A percentile compares a stretch with the other conserved stretches of the same genome.
Evolutionary conservation across 2,797 vertebrate species (phyloP).

Genomic region (Gorsachius magnificus): DNA sequence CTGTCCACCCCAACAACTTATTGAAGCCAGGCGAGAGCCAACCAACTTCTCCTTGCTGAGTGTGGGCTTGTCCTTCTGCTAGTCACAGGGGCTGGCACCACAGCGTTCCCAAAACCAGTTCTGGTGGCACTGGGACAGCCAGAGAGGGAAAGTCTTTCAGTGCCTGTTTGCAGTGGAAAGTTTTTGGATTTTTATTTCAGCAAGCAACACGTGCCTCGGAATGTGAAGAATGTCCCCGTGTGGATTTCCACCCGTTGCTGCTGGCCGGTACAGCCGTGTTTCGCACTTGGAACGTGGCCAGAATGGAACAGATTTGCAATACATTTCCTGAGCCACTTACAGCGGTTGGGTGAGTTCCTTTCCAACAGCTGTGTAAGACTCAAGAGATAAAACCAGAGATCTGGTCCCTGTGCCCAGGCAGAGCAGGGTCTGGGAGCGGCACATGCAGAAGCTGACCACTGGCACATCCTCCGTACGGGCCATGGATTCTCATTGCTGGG

Average conservation of each 20-base stretch:
- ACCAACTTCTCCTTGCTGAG: not conserved
- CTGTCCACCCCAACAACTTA: rapidly evolving
- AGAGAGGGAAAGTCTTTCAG: not conserved
- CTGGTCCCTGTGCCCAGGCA: not conserved
- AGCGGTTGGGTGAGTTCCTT: not conserved
- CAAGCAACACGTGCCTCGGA: not conserved
- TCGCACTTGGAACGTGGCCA: not conserved
- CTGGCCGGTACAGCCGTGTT: not conserved
- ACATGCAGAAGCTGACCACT: too few species aligned
- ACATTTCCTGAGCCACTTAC: not conserved
- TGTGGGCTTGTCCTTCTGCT: not conserved
- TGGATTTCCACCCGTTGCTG: slow-evolving; percentile 29
- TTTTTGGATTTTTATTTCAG: not conserved
- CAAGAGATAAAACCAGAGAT: not conserved
- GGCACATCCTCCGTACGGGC: not conserved
- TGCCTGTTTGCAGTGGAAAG: slow-evolving; percentile 14
- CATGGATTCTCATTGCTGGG: not conserved
- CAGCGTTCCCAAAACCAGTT: not conserved
- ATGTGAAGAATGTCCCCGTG: slow-evolving; percentile 35
- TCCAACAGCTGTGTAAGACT: not conserved
- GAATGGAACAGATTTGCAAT: slow-evolving; percentile 2
- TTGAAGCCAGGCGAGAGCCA: not conserved
- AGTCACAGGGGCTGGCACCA: not conserved
- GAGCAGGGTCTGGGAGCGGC: not conserved
- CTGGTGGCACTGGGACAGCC: not conserved